Conservation (phyloP, 2,888 invertebrate species). For the Platycheirus albimanus region DNA sequence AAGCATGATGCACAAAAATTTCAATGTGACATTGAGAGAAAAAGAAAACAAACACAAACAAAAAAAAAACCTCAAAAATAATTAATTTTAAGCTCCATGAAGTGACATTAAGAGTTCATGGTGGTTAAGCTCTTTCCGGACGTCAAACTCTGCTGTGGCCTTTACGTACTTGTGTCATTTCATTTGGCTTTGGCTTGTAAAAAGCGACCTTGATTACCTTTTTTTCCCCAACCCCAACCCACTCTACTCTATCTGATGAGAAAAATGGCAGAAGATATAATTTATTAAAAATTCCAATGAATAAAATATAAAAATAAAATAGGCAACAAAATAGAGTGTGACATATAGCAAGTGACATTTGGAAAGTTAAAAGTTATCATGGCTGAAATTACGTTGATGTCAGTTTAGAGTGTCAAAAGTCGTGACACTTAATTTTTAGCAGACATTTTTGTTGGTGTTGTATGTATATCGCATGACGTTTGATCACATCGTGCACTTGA, state of each 20-base stretch:
- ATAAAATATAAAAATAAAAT: neutral
- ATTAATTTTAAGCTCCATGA: slow-evolving; percentile 54
- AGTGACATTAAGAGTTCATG: slow-evolving; percentile 59
- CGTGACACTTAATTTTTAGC: slow-evolving; percentile 7
- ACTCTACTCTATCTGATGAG: neutral
- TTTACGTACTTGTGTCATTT: slow-evolving; percentile 2
- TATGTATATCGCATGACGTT: slow-evolving; percentile 21
- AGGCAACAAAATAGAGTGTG: neutral
- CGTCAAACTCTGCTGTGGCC: slow-evolving; percentile 57
- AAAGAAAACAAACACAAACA: slow-evolving; percentile 11
- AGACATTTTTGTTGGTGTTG: neutral
- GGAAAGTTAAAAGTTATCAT: slow-evolving; percentile 5
- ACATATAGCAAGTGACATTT: slow-evolving; percentile 4
- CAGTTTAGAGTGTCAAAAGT: slow-evolving; percentile 22
- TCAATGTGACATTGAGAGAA: slow-evolving; percentile 22
- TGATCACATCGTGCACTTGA: slow-evolving; percentile 26
- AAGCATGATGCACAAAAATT: slow-evolving; percentile 22
- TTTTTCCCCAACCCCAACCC: neutral
- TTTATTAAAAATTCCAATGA: slow-evolving; percentile 1
- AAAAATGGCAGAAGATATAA: too few species aligned
- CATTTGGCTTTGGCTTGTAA: too few species aligned
- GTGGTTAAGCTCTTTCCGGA: slow-evolving; percentile 40
- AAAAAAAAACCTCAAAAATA: slow-evolving; percentile 13
- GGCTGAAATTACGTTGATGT: slow-evolving; percentile 8
- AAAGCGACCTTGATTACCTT: slow-evolving; percentile 16